Evolutionary conservation across 2,888 invertebrate species (phyloP).

Genomic region (Apodemia duryi): DNA sequence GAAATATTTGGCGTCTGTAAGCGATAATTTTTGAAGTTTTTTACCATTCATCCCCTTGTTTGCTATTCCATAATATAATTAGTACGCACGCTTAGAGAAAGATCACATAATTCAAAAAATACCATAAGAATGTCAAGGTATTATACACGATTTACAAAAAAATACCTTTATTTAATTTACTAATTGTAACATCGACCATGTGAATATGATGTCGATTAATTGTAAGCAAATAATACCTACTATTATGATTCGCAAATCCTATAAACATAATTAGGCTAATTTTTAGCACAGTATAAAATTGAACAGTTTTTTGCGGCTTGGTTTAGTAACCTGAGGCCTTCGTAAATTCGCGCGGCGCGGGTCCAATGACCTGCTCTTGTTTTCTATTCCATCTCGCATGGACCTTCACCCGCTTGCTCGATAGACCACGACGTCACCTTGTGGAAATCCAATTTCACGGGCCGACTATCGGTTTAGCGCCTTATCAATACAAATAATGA

Average conservation of each 20-base stretch:
- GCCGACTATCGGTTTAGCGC: constrained; percentile 42
- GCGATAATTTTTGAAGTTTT: too few species aligned
- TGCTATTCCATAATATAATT: too few species aligned
- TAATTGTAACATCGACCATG: too few species aligned
- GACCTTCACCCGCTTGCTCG: constrained; percentile 65
- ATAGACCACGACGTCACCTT: constrained; percentile 46
- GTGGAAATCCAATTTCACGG: constrained; percentile 59
- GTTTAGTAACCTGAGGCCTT: constrained; percentile 3
- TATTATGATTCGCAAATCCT: not conserved
- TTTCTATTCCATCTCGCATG: constrained; percentile 48
- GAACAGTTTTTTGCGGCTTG: constrained; percentile 5
- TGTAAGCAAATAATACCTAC: too few species aligned
- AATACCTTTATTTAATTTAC: too few species aligned
- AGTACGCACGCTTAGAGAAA: too few species aligned
- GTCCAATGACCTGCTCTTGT: constrained; percentile 33
- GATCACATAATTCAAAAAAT: too few species aligned
- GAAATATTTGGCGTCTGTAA: too few species aligned
- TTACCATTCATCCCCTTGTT: too few species aligned
- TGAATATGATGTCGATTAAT: too few species aligned
- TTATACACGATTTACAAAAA: too few species aligned
- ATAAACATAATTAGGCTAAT: not conserved
- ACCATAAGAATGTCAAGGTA: too few species aligned
- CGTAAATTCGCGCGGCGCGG: constrained; percentile 16
- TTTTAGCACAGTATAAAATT: constrained; percentile 23
- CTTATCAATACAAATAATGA: constrained; percentile 51